Evolutionary conservation across 37 sponge, comb jelly and placozoan species (phyloP).

Genomic region (Spongilla lacustris): DNA sequence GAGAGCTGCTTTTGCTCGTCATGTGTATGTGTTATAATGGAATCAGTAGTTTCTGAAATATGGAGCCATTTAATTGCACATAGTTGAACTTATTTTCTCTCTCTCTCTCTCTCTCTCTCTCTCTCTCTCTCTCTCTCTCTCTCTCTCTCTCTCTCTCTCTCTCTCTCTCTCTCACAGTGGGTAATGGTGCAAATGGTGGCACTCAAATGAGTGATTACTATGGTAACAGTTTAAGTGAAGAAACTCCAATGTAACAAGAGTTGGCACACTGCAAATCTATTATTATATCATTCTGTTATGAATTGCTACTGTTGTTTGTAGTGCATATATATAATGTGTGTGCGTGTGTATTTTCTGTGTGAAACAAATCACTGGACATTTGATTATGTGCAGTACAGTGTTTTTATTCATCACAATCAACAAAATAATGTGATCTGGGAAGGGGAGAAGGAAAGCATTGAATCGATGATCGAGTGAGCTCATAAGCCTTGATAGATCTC

Average conservation of each 20-base stretch:
- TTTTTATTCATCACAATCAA: too few species aligned
- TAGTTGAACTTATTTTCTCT: not conserved
- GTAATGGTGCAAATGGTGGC: not conserved
- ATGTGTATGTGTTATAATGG: not conserved
- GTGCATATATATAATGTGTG: not conserved
- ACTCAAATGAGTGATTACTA: slow-evolving; percentile 69
- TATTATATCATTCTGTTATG: not conserved
- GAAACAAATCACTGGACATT: too few species aligned
- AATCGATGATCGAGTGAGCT: too few species aligned
- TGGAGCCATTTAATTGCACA: too few species aligned
- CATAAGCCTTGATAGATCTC: too few species aligned
- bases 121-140: not conserved
- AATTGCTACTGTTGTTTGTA: not conserved
- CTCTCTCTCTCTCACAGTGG: slow-evolving; percentile 3
- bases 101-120: not conserved
- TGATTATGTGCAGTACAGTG: too few species aligned
- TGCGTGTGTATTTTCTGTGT: not conserved
- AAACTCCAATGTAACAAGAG: slow-evolving; percentile 47
- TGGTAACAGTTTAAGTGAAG: slow-evolving; percentile 58
- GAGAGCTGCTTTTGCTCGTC: not conserved
- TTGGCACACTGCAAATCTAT: not conserved
- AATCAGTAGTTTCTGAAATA: too few species aligned
- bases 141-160: not conserved
- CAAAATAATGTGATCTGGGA: too few species aligned
- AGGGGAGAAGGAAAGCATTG: too few species aligned